These are phyloP conservation scores for Rhagologus leucostigma DNA, from an alignment of 2,113 vertebrate species.

Conservation along the genomic window DNA sequence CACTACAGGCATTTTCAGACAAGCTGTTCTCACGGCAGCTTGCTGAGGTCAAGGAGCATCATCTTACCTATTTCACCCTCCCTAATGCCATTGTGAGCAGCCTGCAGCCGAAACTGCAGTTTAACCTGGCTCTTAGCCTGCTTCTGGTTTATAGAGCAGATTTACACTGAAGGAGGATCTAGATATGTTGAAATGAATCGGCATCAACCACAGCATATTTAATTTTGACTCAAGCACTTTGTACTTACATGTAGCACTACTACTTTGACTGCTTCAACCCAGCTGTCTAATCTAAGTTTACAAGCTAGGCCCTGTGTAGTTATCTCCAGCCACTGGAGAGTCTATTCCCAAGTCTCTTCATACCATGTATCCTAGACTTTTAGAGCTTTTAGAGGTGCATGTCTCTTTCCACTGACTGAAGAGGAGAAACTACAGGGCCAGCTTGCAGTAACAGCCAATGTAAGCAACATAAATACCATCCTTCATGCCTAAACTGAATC, in stretches of 20 bases:
- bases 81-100: rapidly evolving
- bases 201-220: not conserved
- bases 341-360: not conserved
- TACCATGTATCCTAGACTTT: too few species aligned
- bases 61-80: not conserved
- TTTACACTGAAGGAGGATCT: not conserved
- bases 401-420: not conserved
- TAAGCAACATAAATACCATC: not conserved
- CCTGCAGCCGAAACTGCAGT: not conserved
- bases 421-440: not conserved
- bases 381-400: not conserved
- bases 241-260: not conserved
- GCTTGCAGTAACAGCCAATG: not conserved
- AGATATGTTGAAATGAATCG: not conserved
- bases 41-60: not conserved
- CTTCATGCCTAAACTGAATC: not conserved
- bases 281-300: not conserved
- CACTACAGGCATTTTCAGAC: not conserved
- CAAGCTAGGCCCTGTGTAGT: not conserved
- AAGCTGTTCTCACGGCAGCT: rapidly evolving
- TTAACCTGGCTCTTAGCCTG: not conserved
- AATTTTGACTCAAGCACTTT: not conserved
- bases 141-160: not conserved
- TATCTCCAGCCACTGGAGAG: not conserved
- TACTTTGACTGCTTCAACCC: not conserved